These are phyloP conservation scores for Brachystomella parvula DNA, from an alignment of 1,140 invertebrate species.

Conservation along the genomic window DNA sequence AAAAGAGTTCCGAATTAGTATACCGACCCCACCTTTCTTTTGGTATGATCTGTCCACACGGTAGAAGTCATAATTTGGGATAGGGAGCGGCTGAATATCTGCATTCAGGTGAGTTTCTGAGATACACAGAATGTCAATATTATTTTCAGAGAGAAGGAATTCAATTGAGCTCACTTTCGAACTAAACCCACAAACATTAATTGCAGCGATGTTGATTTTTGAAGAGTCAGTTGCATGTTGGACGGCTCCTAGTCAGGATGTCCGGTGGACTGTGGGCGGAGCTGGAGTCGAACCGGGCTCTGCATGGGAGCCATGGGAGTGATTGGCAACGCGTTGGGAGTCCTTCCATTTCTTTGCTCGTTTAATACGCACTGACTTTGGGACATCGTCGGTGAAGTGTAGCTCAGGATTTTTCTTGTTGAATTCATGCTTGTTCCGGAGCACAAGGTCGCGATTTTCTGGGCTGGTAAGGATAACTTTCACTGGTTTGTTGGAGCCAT, in stretches of 20 bases:
- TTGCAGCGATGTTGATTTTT: neutral
- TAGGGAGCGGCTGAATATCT: neutral
- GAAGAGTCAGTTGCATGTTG: neutral
- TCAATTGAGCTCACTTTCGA: neutral
- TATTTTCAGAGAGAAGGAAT: neutral
- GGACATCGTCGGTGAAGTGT: neutral
- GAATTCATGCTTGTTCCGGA: neutral
- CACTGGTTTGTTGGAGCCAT: neutral
- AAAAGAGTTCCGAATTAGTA: neutral
- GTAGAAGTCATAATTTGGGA: neutral
- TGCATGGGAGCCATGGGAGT: too few species aligned
- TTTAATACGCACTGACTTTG: neutral
- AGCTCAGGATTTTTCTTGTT: neutral
- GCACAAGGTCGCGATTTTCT: neutral
- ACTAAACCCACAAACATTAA: neutral
- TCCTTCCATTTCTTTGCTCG: neutral
- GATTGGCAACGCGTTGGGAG: too few species aligned
- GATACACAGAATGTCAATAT: conserved; percentile 2
- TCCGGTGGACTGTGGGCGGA: neutral
- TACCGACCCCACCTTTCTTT: neutral
- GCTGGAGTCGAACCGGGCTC: neutral
- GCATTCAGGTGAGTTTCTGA: neutral
- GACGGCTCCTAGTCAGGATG: neutral
- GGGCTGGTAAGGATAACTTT: neutral
- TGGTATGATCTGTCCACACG: neutral